Percentiles rank a stretch among this genome's conserved stretches.
Conservation (phyloP, 2,797 vertebrate genomes). For the Sus cebifrons region DNA sequence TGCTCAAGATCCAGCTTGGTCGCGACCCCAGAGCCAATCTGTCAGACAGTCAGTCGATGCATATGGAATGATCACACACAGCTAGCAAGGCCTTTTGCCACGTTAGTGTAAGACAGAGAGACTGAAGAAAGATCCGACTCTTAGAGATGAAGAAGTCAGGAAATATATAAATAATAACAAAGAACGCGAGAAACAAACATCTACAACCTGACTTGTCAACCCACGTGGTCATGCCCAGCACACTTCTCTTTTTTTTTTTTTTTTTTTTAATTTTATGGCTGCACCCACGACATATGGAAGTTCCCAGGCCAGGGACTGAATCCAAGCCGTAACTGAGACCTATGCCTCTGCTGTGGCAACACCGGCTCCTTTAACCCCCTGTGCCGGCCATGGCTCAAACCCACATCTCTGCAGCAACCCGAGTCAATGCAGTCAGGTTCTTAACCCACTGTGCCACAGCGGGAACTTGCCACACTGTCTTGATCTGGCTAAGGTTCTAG, state of each 20-base stretch:
- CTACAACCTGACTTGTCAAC: background rate
- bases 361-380: too few species aligned
- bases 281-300: too few species aligned
- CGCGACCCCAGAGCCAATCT: background rate
- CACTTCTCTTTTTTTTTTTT: too few species aligned
- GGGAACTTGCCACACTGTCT: too few species aligned
- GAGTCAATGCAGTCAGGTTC: too few species aligned
- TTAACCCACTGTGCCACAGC: too few species aligned
- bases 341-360: too few species aligned
- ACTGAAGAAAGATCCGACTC: background rate
- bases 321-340: too few species aligned
- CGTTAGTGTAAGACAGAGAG: background rate
- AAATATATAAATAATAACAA: background rate
- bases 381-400: too few species aligned
- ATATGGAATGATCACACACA: accelerated
- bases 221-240: background rate
- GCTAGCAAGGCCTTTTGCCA: background rate
- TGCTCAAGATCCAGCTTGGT: background rate
- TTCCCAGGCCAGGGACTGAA: too few species aligned
- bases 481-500: background rate
- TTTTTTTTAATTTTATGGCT: too few species aligned
- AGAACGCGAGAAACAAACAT: background rate
- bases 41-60: background rate
- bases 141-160: background rate
- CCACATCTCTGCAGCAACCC: too few species aligned